Base-by-base conservation (phyloP, 2,113 vertebrate genomes). In the Murina feae region DNA sequence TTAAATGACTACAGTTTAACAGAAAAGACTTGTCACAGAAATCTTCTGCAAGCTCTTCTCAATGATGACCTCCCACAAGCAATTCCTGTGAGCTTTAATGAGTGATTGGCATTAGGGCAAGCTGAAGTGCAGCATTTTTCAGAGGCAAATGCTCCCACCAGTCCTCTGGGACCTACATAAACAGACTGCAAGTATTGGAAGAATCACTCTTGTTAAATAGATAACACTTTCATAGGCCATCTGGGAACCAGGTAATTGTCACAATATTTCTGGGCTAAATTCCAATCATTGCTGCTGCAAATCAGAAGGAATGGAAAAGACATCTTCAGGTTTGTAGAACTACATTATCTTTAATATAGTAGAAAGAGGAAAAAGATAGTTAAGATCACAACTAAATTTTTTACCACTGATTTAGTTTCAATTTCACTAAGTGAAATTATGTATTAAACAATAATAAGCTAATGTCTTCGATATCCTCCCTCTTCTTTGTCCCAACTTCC, bases 21-120 rank as follows among this genome's bases (percentile, higher is more conserved):
- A 84, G 86, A 51, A 97, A 96, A 91, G 2, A 2, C 69, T 92
- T 97, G 86, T 81, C 74, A 79, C 68, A 60, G 82, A 91, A 97
- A 86, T 76, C 87, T 95, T 94, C 82, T 82, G 69, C 68, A 69
- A 95, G 82, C 21, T 97, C 47, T 92, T 51, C 89, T 83, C 53
- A 4, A 1, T 6, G 32, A 23, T 20, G 25, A 72, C 42, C 63
- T 80, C 66, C 42, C 11, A 80, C 21, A 37, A 58, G 66, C 12
- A 42, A 55, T 63, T 55, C 35, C 51, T 75, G 28, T 37, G 30
- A 69, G 5, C 11, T 69, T 82, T 71, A 75, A 55, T 55, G 66
- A 88, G 20, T 37, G 39, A 60, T 74, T 78, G 87, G 47, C 14
- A 23, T 69, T 28, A 72, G 23, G 17, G 8, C 3, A 37, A 81